Base-by-base conservation (phyloP, 2,797 vertebrate species). In the Setipinna tenuifilis region DNA sequence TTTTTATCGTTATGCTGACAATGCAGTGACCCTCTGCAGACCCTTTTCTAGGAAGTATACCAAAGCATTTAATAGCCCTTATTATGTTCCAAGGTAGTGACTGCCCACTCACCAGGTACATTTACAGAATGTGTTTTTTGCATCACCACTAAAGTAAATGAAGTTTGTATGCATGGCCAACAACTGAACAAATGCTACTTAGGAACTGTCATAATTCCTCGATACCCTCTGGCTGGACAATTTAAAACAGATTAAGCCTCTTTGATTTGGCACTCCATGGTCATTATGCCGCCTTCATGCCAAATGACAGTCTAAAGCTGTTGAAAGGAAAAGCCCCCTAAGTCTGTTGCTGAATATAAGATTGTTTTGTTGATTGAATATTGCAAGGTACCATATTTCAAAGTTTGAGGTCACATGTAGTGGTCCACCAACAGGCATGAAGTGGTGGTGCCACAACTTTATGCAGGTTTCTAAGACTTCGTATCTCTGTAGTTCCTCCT, bases 171-270 rank as follows among this genome's bases (percentile, higher is more conserved):
- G 23, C n/a, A 21, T 31, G 11, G 23, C 25, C 62, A 68, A 31
- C 62, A 68, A 31, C 62, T 12, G 23, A 25, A 68, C 62, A 17
- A 68, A 28, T 25, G 23, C 62, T 31, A 28, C 12, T 90, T 86
- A 87, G 86, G 90, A 90, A 91, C 46, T 90, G 87, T 87, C 48
- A 2, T 89, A 92, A 93, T 84, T 91, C 92, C 23, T 82, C 46
- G 84, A 83, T 86, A 91, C 82, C 87, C 88, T 83, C 85, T 89
- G 50, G 88, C 86, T 88, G 91, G 87, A 86, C 14, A 88, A 88
- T 35, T 89, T 86, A 90, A 86, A 89, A 81, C 48, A 59, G 57
- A 9, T 5, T 92, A 94, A 94, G 91, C 93, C 83, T 93, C 92
- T 94, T 93, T 93, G 50, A 88, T 89, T 83, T 83, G 89, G 62